Base-by-base conservation (phyloP, 2,797 vertebrate genomes). In the Rhadinocentrus ornatus region DNA sequence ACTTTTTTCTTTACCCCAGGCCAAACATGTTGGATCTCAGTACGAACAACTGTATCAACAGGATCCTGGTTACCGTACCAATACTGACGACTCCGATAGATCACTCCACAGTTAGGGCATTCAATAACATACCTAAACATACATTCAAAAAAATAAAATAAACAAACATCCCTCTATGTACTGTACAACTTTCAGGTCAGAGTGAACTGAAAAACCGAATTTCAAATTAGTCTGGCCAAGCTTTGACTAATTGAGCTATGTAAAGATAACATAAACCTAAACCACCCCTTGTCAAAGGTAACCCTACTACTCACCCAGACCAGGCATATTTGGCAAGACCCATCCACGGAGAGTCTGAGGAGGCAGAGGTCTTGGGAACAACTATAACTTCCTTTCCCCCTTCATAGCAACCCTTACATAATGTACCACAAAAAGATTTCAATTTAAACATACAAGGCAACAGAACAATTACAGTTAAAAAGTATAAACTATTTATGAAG, bases 1-100 rank as follows among this genome's bases (percentile, higher is more conserved):
- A 27, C 18, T 34, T n/a, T 39, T 64, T 20, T 24, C 63, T 95
- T 95, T 91, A 99, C 98, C 91, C 97, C 98, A 1, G 96, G 97
- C 98, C 98, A 99, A 75, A 99, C 95, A 0, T 99, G 98, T 70
- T 98, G 96, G 75, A 99, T 99, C 89, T 99, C 98, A n/a, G 98
- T 99, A 76, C 97, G 96, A 75, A 99, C 97, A 39, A 99, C 96
- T 0, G 98, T 99, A 81, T 99, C 97, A 81, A 99, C 98, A 39
- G 98, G 98, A 87, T 94, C 91, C 82, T 93, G 92, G 68, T 94
- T 93, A 62, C 92, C 93, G 12, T 92, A 93, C 92, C 91, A 93
- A 75, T 82, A 94, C 71, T 92, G 92, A 29, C 92, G 91, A 72
- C 92, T 93, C 29, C 93, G 91, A 78, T 93, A 94, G 70, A 93